Evolutionary conservation across 2,888 invertebrate species (phyloP).

Genomic region (Drosophila demipolita): DNA sequence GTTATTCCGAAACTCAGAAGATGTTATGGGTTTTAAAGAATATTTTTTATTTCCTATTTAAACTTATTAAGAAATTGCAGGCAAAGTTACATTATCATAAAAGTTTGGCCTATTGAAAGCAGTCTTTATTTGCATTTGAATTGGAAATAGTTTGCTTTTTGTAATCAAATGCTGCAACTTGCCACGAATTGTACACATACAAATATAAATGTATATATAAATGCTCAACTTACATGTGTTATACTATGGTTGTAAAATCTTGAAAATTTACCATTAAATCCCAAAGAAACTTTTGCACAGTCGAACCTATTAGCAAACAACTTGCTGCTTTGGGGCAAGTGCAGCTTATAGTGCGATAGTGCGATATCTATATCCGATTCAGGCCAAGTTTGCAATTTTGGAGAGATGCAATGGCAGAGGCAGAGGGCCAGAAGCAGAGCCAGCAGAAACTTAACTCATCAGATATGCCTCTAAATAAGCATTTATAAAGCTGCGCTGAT

Average conservation of each 20-base stretch:
- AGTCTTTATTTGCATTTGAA: constrained; percentile 14
- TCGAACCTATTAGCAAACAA: constrained; percentile 56
- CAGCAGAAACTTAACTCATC: constrained; percentile 71
- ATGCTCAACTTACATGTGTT: constrained; percentile 22
- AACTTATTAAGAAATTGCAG: not conserved
- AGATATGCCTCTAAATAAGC: constrained; percentile 78
- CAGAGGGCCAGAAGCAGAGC: not conserved
- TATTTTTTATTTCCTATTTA: not conserved
- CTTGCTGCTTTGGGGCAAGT: constrained; percentile 36
- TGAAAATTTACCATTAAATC: constrained; percentile 56
- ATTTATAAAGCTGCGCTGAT: constrained; percentile 70
- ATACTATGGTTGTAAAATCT: constrained; percentile 44
- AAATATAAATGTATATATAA: not conserved
- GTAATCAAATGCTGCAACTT: constrained; percentile 25
- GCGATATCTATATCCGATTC: constrained; percentile 47
- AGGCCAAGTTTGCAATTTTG: constrained; percentile 48
- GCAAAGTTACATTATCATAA: not conserved
- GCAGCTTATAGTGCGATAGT: constrained; percentile 39
- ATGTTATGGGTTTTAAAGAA: not conserved
- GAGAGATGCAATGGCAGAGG: constrained; percentile 2
- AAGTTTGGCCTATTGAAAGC: constrained; percentile 24
- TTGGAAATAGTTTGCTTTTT: constrained; percentile 16
- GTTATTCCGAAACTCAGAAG: not conserved
- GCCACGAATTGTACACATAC: not conserved
- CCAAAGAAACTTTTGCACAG: constrained; percentile 46